Percentiles rank a stretch among this genome's conserved stretches.
phyloP scores from a whole-genome alignment of 1,140 invertebrate species.

The Teleogryllus occipitalis region DNA sequence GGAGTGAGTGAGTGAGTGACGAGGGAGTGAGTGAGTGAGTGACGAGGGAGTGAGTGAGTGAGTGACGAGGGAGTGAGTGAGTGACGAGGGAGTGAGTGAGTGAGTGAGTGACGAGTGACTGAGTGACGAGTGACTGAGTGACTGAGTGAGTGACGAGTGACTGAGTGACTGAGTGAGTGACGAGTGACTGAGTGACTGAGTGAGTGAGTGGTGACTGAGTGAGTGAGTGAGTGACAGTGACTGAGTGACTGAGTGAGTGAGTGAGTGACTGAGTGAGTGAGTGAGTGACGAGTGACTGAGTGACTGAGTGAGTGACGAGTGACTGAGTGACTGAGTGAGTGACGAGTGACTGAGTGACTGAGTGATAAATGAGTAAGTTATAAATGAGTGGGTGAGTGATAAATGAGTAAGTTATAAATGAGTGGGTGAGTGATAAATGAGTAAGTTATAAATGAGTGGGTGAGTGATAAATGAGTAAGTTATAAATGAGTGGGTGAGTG shows the following conservation, averaged over 20 bases:
- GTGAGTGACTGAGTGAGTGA: neutral
- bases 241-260: too few species aligned
- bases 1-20: too few species aligned
- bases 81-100: too few species aligned
- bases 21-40: too few species aligned
- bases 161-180: neutral
- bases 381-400: neutral
- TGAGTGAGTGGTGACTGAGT: too few species aligned
- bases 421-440: neutral
- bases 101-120: too few species aligned
- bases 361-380: neutral
- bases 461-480: too few species aligned
- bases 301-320: slow-evolving; percentile 1
- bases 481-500: neutral
- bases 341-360: neutral
- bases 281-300: neutral
- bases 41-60: too few species aligned
- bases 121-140: neutral
- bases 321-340: neutral
- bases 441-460: neutral
- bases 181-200: too few species aligned
- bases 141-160: neutral
- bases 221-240: too few species aligned
- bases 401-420: too few species aligned
- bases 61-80: too few species aligned